Conservation (phyloP, 1,140 invertebrate genomes). For the Brachionus sp. region DNA sequence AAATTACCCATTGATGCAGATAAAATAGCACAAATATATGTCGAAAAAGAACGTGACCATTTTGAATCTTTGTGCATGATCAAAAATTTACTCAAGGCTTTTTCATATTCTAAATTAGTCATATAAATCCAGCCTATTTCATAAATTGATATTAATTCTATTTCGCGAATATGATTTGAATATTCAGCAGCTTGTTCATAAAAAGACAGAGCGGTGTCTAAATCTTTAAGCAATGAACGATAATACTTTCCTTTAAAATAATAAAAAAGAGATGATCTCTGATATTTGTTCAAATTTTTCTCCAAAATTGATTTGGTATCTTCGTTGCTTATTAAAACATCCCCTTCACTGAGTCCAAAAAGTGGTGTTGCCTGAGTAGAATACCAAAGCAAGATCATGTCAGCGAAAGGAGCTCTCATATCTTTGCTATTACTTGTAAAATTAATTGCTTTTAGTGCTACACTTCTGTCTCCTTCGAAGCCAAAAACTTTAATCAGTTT, state of each 20-base stretch:
- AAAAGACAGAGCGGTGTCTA: constrained; percentile 63
- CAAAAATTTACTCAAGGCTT: constrained; percentile 57
- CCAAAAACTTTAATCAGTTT: constrained; percentile 69
- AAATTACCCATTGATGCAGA: constrained; percentile 61
- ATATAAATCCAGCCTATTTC: constrained; percentile 70
- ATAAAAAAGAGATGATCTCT: constrained; percentile 68
- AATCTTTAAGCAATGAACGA: constrained; percentile 66
- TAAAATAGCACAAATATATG: constrained; percentile 67
- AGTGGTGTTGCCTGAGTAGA: constrained; percentile 71
- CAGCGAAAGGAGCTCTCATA: constrained; percentile 71
- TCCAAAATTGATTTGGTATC: constrained; percentile 65
- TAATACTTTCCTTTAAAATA: constrained; percentile 69
- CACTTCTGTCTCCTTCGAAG: constrained; percentile 68
- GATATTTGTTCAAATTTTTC: constrained; percentile 65
- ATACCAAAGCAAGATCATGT: constrained; percentile 70
- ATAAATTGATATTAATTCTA: constrained; percentile 68
- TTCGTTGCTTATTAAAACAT: constrained; percentile 62
- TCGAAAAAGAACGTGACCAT: constrained; percentile 70
- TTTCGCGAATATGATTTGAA: constrained; percentile 66
- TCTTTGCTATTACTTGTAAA: constrained; percentile 67
- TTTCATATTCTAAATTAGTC: constrained; percentile 65
- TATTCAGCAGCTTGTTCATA: constrained; percentile 65
- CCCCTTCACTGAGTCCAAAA: constrained; percentile 68
- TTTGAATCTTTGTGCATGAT: constrained; percentile 65
- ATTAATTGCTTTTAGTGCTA: constrained; percentile 66